These are phyloP conservation scores for Druon quercuslanigerum DNA, from an alignment of 1,140 invertebrate genomes.

Conservation along the genomic window DNA sequence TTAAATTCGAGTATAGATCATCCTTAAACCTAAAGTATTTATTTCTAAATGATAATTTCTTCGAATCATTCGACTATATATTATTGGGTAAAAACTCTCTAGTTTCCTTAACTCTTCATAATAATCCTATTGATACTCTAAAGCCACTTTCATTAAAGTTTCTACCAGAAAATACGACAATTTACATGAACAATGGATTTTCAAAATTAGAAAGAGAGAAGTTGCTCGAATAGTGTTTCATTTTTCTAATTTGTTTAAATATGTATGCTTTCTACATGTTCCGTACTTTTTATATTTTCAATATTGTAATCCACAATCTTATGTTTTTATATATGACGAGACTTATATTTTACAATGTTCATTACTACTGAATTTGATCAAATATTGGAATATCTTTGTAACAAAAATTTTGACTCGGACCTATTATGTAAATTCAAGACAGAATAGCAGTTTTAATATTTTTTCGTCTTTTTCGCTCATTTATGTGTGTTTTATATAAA, in stretches of 20 bases:
- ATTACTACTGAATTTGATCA: too few species aligned
- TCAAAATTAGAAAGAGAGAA: background rate
- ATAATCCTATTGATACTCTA: background rate
- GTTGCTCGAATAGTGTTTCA: background rate
- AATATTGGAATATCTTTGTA: too few species aligned
- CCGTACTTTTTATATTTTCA: background rate
- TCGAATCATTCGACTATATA: background rate
- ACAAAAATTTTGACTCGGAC: too few species aligned
- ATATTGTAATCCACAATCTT: too few species aligned
- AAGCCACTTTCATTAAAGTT: background rate
- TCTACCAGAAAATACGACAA: background rate
- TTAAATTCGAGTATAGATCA: background rate
- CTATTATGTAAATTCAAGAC: too few species aligned
- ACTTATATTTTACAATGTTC: too few species aligned
- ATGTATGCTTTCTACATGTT: background rate
- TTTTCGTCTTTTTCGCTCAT: too few species aligned
- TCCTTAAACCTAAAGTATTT: background rate
- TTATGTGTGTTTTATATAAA: too few species aligned
- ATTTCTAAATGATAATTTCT: background rate
- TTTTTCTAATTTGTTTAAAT: background rate
- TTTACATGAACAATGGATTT: background rate
- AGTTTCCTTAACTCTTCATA: background rate
- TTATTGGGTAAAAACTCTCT: background rate
- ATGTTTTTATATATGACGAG: too few species aligned
- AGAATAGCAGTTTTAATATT: too few species aligned